Conservation (phyloP, 2,797 vertebrate species). For the Takifugu ocellatus region DNA sequence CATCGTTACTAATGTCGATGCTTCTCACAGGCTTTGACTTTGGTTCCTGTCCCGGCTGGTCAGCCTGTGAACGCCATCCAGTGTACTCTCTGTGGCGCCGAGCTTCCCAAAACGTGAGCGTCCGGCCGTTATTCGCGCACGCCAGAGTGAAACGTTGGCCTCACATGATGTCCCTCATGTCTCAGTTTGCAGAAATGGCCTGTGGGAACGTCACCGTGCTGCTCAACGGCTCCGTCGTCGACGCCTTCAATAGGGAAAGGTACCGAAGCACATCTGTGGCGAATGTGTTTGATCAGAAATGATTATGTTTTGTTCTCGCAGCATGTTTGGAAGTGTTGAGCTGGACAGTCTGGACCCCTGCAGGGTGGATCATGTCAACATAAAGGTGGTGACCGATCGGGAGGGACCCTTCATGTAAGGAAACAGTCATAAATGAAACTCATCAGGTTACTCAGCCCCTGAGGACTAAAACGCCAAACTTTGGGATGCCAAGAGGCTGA, state of each 20-base stretch:
- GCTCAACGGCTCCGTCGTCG: constrained; percentile 73
- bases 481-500: neutral
- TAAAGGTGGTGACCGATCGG: constrained; percentile 73
- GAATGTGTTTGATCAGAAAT: neutral
- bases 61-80: constrained; percentile 66
- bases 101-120: constrained; percentile 75
- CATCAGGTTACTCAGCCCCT: neutral
- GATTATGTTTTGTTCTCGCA: constrained; percentile 23
- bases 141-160: neutral
- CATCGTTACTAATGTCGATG: constrained; percentile 11
- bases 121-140: neutral
- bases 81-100: constrained; percentile 76
- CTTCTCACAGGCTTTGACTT: constrained; percentile 73
- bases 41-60: constrained; percentile 75
- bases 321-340: constrained; percentile 80
- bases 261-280: constrained; percentile 10
- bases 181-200: constrained; percentile 76
- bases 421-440: neutral
- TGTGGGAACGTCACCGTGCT: constrained; percentile 80
- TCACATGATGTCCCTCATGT: constrained; percentile 2
- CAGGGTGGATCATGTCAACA: constrained; percentile 73
- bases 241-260: constrained; percentile 75
- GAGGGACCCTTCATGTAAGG: constrained; percentile 72
- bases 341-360: constrained; percentile 69
- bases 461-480: neutral